Base-by-base conservation (phyloP, 2,888 invertebrate genomes). In the Mythimna pallens region DNA sequence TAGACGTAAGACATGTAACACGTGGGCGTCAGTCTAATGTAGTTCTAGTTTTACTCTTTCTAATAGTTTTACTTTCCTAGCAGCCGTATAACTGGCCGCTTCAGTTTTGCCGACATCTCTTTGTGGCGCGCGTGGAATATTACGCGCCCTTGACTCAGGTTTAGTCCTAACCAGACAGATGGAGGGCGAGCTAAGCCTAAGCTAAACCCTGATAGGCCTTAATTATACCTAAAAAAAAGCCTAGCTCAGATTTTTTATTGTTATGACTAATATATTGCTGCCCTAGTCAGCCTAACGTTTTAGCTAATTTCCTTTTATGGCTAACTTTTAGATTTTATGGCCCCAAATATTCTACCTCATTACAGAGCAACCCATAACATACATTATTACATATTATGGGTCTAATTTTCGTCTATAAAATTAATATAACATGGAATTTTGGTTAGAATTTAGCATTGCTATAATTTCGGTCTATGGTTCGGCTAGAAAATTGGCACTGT, bases 341-440 rank as follows among this genome's bases (percentile, higher is more conserved):
- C 20, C 12, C 54, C 40, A 55, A 79, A 73, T 52, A 61, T 67
- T 59, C n/a, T 25, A 50, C 36, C n/a, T 76, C n/a, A 64, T 66
- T 47, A 58, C 52, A 61, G 34, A 50, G 22, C 47, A 47, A 52
- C 4, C 50, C 17, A 20, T 55, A 73, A 64, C 59, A 65, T 62
- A 63, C 54, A 36, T 58, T 69, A 76, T 76, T 66, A 43, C 40
- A 58, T 75, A 14, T 63, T 77, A 66, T 22, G 61, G 14, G 50
- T 55, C 43, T 55, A 70, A 78, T 80, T 80, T 80, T 70, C 69
- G 59, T 70, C 70, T 30, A 69, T 66, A 82, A 76, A 70, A 73
- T 70, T 59, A 74, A 70, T 73, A 59, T 34, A 57, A 66, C 58
- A 47, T 55, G 62, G 47, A 70, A 70, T 75, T 70, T 75, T 55